These are phyloP conservation scores for Cuculus canorus DNA, from an alignment of 2,797 vertebrate genomes.

Conservation along the genomic window DNA sequence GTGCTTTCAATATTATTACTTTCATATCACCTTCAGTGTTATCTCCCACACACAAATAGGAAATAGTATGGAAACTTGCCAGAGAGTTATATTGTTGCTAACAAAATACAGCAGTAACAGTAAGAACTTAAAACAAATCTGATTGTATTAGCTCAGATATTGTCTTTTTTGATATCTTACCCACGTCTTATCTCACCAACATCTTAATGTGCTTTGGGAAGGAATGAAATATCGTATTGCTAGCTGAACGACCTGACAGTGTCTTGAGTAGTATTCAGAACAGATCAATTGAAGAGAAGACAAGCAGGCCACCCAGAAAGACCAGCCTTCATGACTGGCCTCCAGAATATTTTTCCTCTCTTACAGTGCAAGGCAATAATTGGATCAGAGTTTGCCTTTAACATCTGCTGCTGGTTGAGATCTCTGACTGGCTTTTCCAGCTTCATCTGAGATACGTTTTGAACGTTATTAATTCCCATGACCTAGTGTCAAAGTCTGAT, in stretches of 20 bases:
- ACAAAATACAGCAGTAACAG: not conserved
- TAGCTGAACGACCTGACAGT: not conserved
- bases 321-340: not conserved
- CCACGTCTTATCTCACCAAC: not conserved
- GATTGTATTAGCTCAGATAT: not conserved
- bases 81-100: not conserved
- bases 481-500: conserved; percentile 49
- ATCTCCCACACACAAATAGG: not conserved
- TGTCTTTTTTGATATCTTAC: not conserved
- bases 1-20: not conserved
- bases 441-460: conserved; percentile 39
- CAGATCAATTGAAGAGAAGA: not conserved
- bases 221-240: not conserved
- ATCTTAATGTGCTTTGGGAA: not conserved
- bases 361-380: conserved; percentile 46
- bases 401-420: conserved; percentile 67
- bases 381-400: conserved; percentile 38
- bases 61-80: not conserved
- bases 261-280: not conserved
- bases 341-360: conserved; percentile 27
- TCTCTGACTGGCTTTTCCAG: conserved; percentile 12
- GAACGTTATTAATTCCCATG: conserved; percentile 55
- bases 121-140: not conserved
- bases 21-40: not conserved
- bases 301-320: conserved; percentile 55